Conservation (phyloP, 2,888 invertebrate species). For the Onthophagus sagittarius region DNA sequence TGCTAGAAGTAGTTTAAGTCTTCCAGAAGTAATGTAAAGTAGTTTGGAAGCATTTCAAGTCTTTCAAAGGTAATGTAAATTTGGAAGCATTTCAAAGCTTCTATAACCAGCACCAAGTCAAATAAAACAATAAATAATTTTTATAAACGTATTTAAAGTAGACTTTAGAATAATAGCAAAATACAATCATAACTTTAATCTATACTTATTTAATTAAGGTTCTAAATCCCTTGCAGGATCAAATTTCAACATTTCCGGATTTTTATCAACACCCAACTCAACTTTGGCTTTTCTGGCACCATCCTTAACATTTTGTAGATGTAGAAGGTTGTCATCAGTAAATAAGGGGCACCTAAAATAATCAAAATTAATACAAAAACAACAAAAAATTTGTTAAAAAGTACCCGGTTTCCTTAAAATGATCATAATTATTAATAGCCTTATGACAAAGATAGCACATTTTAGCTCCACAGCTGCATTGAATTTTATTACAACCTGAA, state of each 20-base stretch:
- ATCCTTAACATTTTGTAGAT: constrained; percentile 35
- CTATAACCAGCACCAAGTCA: too few relatives aligned
- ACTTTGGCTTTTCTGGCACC: constrained; percentile 38
- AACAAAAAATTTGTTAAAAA: background rate
- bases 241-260: constrained; percentile 37
- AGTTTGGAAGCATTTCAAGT: too few relatives aligned
- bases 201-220: too few relatives aligned
- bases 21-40: too few relatives aligned
- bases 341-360: constrained; percentile 39
- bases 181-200: background rate
- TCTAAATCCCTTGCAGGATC: constrained; percentile 35
- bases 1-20: too few relatives aligned
- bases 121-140: constrained; percentile 1
- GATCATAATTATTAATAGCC: constrained; percentile 48
- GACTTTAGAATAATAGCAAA: background rate
- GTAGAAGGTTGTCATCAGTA: constrained; percentile 37
- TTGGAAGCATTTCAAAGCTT: too few relatives aligned
- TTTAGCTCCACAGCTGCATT: constrained; percentile 47
- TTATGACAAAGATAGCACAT: constrained; percentile 51
- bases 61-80: too few relatives aligned
- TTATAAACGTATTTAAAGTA: background rate
- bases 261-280: constrained; percentile 37
- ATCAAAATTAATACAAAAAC: background rate
- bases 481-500: constrained; percentile 53
- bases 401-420: constrained; percentile 48